Base-by-base conservation (phyloP, 1,140 invertebrate species). In the Aphelinus atriplicis region DNA sequence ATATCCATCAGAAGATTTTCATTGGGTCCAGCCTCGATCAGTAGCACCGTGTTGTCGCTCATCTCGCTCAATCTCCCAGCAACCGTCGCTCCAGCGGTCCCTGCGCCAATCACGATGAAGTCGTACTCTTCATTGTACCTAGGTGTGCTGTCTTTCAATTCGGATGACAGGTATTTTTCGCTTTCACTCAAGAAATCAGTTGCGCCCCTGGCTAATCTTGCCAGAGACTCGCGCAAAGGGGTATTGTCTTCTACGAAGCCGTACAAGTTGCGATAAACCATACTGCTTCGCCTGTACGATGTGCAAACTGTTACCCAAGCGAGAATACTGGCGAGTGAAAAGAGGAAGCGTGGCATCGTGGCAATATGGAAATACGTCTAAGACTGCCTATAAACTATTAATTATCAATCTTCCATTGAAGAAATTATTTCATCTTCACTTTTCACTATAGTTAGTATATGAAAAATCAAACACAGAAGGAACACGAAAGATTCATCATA, bases 1-100 rank as follows among this genome's bases (percentile, higher is more conserved):
- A 94, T 88, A 79, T 93, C 92, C 92, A 94, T 93, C n/a, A 92
- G 91, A 89, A 7, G 91, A 91, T 83, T 90, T 77, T 95, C 94
- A 84, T 94, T 92, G 0, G 90, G 91, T 1, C 94, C 94, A 3
- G 94, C 94, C 88, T 95, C 94, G 76, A 90, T 84, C 73, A 92
- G 89, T 71, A 89, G 87, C 61, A 89, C 89, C 70, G 10, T 89
- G 85, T 76, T 86, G 4, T 72, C 72, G 2, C 78, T 68, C 71
- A 80, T 78, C 45, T 87, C 85, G 63, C 85, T 82, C 7, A 88
- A 75, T 85, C 90, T 83, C 78, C 86, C 84, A 57, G 93, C 93
- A 80, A 94, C 77, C 64, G 93, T 90, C 58, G 90, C 89, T 1
- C 93, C 93, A 0, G 92, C 91, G 2, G 91, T 89, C 26, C 88